Conservation (phyloP, 92 coral and sea anemone genomes). For the Muricea muricata region DNA sequence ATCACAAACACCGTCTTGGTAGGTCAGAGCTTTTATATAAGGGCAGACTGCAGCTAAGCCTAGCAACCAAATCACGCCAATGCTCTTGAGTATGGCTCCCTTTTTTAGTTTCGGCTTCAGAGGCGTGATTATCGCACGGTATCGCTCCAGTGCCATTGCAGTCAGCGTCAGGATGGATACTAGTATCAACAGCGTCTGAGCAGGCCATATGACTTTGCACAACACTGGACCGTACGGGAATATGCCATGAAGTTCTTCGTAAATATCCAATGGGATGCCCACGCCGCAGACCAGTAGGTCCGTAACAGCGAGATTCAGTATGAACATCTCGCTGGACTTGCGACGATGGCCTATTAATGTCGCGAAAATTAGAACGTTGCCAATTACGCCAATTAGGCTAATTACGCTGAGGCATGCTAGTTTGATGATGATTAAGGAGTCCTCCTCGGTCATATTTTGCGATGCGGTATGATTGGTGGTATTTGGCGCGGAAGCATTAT, state of each 20-base stretch:
- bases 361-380: constrained; percentile 78
- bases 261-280: constrained; percentile 82
- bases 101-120: constrained; percentile 78
- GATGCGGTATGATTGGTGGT: not conserved
- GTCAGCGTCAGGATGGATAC: constrained; percentile 79
- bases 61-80: constrained; percentile 70
- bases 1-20: constrained; percentile 47
- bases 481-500: not conserved
- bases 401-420: constrained; percentile 37
- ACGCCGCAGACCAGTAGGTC: constrained; percentile 72
- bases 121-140: constrained; percentile 81
- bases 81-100: constrained; percentile 50
- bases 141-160: constrained; percentile 87
- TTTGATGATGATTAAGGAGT: not conserved
- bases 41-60: constrained; percentile 74
- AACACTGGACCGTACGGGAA: constrained; percentile 78
- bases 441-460: not conserved
- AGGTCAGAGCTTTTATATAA: constrained; percentile 69
- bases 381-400: constrained; percentile 68
- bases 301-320: constrained; percentile 78
- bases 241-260: constrained; percentile 67
- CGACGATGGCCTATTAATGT: constrained; percentile 66
- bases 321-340: constrained; percentile 82
- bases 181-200: constrained; percentile 77
- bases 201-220: constrained; percentile 82